Evolutionary conservation across 2,888 invertebrate species (phyloP).

Genomic region (Erebia ligea): DNA sequence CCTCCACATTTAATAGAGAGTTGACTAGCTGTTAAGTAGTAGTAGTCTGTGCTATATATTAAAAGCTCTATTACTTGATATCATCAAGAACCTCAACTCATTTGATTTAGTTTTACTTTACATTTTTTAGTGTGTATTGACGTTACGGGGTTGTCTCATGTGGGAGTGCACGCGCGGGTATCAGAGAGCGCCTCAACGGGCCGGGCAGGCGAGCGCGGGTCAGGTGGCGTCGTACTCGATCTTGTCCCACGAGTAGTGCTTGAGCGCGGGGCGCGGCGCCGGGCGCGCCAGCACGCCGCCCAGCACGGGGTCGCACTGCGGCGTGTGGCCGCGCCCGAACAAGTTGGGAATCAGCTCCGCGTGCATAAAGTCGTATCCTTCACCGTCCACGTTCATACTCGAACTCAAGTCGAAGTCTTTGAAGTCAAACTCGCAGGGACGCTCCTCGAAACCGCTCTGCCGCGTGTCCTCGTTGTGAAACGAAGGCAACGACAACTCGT

Average conservation of each 20-base stretch:
- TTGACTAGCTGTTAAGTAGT: too few species aligned
- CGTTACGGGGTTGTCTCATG: too few species aligned
- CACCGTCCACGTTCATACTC: conserved; percentile 81
- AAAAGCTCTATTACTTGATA: too few species aligned
- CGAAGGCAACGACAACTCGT: conserved; percentile 72
- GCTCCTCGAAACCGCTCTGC: conserved; percentile 57
- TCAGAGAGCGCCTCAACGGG: conserved; percentile 40
- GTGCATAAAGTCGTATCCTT: conserved; percentile 76
- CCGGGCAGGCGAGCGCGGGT: conserved; percentile 51
- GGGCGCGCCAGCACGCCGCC: conserved; percentile 86
- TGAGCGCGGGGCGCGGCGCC: conserved; percentile 84
- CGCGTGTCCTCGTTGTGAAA: conserved; percentile 70
- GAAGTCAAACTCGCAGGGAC: conserved; percentile 77
- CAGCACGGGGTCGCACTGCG: conserved; percentile 88
- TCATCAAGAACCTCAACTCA: too few species aligned
- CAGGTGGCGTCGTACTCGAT: conserved; percentile 88
- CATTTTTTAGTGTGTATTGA: too few species aligned
- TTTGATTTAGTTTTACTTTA: too few species aligned
- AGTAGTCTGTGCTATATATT: too few species aligned
- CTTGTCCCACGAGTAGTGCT: conserved; percentile 89
- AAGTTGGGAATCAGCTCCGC: conserved; percentile 73
- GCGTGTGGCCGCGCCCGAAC: conserved; percentile 75
- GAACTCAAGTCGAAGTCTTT: conserved; percentile 86
- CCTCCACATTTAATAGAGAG: too few species aligned
- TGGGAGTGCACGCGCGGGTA: conserved; percentile 36